phyloP scores from a whole-genome alignment of 92 coral and sea anemone species.

The Epizoanthus scotinus region DNA sequence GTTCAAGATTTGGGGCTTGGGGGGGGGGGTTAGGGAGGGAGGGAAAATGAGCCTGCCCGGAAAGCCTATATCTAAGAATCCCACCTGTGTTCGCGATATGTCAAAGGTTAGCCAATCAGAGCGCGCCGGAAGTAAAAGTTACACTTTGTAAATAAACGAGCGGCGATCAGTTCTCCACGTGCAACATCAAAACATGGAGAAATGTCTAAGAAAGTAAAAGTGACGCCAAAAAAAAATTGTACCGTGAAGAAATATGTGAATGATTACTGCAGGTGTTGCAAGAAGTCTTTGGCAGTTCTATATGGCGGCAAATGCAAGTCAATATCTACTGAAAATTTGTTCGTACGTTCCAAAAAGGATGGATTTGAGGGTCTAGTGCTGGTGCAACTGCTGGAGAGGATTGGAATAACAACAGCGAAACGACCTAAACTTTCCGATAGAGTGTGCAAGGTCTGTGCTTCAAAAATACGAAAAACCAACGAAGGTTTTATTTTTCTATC shows the following conservation, averaged over 20 bases:
- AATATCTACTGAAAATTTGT: slow-evolving; percentile 23
- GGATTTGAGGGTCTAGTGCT: slow-evolving; percentile 22
- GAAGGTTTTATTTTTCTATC: slow-evolving; percentile 21
- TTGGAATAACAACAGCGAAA: not conserved
- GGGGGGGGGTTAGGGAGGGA: too few relatives aligned
- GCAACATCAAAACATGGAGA: too few relatives aligned
- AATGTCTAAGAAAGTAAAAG: not conserved
- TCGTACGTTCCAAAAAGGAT: slow-evolving; percentile 6
- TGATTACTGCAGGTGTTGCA: slow-evolving; percentile 28
- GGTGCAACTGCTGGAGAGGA: not conserved
- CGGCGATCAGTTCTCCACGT: not conserved
- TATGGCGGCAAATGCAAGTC: slow-evolving; percentile 34
- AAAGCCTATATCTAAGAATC: too few relatives aligned
- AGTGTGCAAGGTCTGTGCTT: slow-evolving; percentile 29
- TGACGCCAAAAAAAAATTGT: not conserved
- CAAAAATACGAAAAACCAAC: slow-evolving; percentile 12
- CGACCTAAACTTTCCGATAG: not conserved
- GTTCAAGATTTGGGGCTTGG: too few relatives aligned
- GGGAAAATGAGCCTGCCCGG: too few relatives aligned
- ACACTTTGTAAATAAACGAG: not conserved
- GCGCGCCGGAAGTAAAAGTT: too few relatives aligned
- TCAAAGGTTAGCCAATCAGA: too few relatives aligned
- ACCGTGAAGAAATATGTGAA: not conserved
- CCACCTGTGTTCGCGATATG: too few relatives aligned
- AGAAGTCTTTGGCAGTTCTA: slow-evolving; percentile 12